Evolutionary conservation across 2,113 vertebrate species (phyloP).

Genomic region (Anguilla rostrata): DNA sequence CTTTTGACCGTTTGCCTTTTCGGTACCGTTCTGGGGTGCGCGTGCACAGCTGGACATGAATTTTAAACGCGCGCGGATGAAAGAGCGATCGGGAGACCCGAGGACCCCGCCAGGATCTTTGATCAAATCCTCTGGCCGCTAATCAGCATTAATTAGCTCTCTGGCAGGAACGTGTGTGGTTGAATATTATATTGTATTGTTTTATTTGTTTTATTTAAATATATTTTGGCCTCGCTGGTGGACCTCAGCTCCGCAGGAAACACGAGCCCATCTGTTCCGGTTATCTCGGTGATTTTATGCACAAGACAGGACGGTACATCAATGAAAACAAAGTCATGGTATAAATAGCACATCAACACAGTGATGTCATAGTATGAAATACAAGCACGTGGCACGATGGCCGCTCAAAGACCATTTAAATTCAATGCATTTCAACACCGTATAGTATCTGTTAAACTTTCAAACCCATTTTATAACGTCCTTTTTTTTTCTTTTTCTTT

Average conservation of each 20-base stretch:
- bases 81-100: not conserved
- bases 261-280: not conserved
- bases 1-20: not conserved
- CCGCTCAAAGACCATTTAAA: too few relatives aligned
- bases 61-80: conserved; percentile 12
- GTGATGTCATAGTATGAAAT: not conserved
- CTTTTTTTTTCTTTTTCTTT: too few relatives aligned
- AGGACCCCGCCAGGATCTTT: conserved; percentile 1
- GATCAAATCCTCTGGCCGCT: conserved; percentile 22
- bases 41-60: conserved; percentile 4
- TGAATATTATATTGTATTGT: not conserved
- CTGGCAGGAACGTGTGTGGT: not conserved
- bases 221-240: not conserved
- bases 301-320: not conserved
- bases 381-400: not conserved
- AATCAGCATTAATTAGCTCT: conserved; percentile 18
- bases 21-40: not conserved
- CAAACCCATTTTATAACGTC: too few relatives aligned
- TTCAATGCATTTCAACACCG: too few relatives aligned
- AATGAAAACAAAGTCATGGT: not conserved
- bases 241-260: not conserved
- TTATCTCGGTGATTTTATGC: not conserved
- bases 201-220: not conserved
- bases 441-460: too few relatives aligned
- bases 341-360: not conserved